These are phyloP conservation scores for Chloropsis hardwickii DNA, from an alignment of 2,113 vertebrate genomes.

Conservation along the genomic window DNA sequence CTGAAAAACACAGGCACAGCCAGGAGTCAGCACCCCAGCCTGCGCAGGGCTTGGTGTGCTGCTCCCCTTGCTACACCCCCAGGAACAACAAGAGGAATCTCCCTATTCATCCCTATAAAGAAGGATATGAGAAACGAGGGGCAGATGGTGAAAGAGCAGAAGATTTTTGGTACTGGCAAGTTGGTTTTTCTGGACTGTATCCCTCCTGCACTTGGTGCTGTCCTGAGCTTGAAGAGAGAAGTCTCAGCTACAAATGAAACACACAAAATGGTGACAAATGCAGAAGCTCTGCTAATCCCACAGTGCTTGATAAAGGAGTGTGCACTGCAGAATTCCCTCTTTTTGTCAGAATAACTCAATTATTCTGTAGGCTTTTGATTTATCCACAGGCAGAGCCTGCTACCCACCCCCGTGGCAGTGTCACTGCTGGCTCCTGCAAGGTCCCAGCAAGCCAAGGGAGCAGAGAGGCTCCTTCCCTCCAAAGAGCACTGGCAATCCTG, in stretches of 20 bases:
- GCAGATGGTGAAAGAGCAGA: background rate
- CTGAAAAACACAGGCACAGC: slow-evolving; percentile 59
- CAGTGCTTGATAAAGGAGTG: background rate
- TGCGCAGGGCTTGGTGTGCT: accelerated
- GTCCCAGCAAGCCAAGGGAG: background rate
- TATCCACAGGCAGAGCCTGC: background rate
- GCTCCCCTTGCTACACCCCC: accelerated
- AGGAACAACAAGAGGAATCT: background rate
- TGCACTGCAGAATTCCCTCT: background rate
- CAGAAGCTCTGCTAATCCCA: background rate
- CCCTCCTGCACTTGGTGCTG: background rate
- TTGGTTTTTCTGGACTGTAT: background rate
- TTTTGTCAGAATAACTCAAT: background rate
- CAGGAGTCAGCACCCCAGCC: background rate
- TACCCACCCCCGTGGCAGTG: background rate
- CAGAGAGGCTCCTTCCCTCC: slow-evolving; percentile 4
- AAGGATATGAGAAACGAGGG: background rate
- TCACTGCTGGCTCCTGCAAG: background rate
- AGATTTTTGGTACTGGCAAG: background rate
- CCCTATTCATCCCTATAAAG: background rate
- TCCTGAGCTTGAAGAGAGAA: background rate
- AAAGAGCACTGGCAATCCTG: background rate
- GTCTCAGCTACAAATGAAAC: background rate
- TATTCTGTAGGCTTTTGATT: background rate
- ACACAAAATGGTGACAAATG: background rate